Base-by-base conservation (phyloP, 2,113 vertebrate genomes). In the Salvelinus sp. region DNA sequence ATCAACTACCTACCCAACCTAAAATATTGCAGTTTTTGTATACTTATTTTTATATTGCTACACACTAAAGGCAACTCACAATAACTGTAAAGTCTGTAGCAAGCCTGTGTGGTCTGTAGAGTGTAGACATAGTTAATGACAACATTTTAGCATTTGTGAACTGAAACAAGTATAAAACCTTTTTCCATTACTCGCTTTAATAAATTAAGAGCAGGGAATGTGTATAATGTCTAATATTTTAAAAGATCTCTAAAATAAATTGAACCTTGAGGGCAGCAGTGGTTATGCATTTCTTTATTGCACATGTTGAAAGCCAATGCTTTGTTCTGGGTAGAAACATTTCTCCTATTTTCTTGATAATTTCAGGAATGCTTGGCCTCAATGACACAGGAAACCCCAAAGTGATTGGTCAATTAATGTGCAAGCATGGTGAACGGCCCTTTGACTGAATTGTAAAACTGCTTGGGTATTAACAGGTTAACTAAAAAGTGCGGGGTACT, bases 381-480 rank as follows among this genome's bases (percentile, higher is more conserved):
- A 14, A 57, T 62, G 18, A 62, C n/a, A 62, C 18, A 62, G 58
- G 58, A 62, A 62, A 62, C 6, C 4, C 48, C 48, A 54, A 16
- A 54, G 48, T 3, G 48, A 54, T 54, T 44, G 3, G 50, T 54
- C 50, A 54, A 1, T 54, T 18, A 44, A 44, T 54, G 16, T 18
- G 50, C 16, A 68, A 44, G 54, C 57, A 47, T 38, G 67, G 44
- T 60, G 50, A 3, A 65, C 25, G 38, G 38, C 30, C 69, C 50
- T 58, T 48, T 58, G 10, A 69, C 18, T 71, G 44, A 69, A 27
- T 76, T 66, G 76, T 79, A 70, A 79, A 70, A 81, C 75, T 69
- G 83, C 76, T 77, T 78, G 64, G 76, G 48, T 79, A 82, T 76
- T 76, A 50, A 68, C 72, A 79, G 77, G 75, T 80, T 33, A 73